Evolutionary conservation across 2,888 invertebrate species (phyloP), one percentile per base, ranked within the genome.

Genomic region (Caenorhabditis doughertyi): DNA sequence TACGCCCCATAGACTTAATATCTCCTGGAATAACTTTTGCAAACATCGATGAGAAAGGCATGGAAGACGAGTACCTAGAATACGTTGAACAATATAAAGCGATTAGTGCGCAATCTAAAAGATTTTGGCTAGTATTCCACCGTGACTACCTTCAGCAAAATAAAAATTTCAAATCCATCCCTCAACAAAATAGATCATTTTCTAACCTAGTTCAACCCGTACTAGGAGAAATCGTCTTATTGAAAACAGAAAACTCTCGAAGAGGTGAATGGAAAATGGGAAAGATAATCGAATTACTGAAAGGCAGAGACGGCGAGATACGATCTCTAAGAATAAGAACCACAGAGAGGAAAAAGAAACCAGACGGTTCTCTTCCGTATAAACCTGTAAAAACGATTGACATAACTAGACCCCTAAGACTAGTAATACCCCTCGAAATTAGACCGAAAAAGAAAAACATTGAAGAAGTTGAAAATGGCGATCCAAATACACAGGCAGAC

Each of bases 241-340:
- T 68, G 1, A 35, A 7, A 9, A 35, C n/a, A 35, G 9, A 35
- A 35, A 35, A 5, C 9, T 9, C 35, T 35, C 35, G 35, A 35
- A 35, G 9, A 35, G 9, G n/a, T 39, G n/a, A n/a, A 18, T 70
- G 70, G 70, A 55, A 42, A 70, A 39, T 56, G n/a, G 70, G 70
- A 44, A 56, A 25, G 5, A 42, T 70, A 11, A 39, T 42, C 0
- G 42, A 55, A 56, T 18, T 70, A n/a, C 4, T 56, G 3, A 27
- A 55, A 56, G 55, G 55, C 5, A 16, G 55, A 27, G 55, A 70
- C 25, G 55, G 56, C n/a, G 47, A 29, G 16, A 47, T 64, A n/a
- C 13, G 64, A 64, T 29, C 64, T 11, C 29, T 44, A 1, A 25
- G 18, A 3, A 25, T 64, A 2, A 13, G 47, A 1, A 64, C 64